A percentile compares a stretch with the other conserved stretches of the same genome.
phyloP scores from a whole-genome alignment of 2,888 invertebrate genomes.

The Cheilosia impressa region DNA sequence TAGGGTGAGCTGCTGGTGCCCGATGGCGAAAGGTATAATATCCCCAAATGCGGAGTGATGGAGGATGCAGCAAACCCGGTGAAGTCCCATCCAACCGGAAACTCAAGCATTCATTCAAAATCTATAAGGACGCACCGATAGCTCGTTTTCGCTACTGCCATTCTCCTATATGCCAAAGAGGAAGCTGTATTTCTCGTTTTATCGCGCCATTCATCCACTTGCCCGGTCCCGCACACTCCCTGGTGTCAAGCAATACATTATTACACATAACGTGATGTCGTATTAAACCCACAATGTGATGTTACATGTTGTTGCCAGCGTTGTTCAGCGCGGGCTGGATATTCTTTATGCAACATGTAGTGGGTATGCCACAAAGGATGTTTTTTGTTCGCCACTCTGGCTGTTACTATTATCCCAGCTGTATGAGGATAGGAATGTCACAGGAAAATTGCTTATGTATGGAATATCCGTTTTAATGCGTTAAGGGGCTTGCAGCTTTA shows the following conservation, averaged over 20 bases:
- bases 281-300: slow-evolving; percentile 64
- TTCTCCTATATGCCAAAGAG: slow-evolving; percentile 11
- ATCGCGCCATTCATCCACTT: slow-evolving; percentile 64
- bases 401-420: slow-evolving; percentile 51
- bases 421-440: slow-evolving; percentile 58
- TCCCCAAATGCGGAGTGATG: slow-evolving; percentile 4
- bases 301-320: slow-evolving; percentile 64
- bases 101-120: slow-evolving; percentile 65
- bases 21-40: neutral
- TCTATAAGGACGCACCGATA: slow-evolving; percentile 67
- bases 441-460: slow-evolving; percentile 66
- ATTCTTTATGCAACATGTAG: slow-evolving; percentile 72
- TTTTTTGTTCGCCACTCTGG: slow-evolving; percentile 51
- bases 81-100: slow-evolving; percentile 53
- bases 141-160: slow-evolving; percentile 30
- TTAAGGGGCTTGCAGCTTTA: slow-evolving; percentile 35
- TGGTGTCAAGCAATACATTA: slow-evolving; percentile 71
- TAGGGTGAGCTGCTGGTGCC: slow-evolving; percentile 9
- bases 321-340: slow-evolving; percentile 60
- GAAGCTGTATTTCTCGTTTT: slow-evolving; percentile 69
- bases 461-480: slow-evolving; percentile 69
- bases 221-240: slow-evolving; percentile 26
- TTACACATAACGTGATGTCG: slow-evolving; percentile 71
- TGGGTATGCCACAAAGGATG: slow-evolving; percentile 65
- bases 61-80: slow-evolving; percentile 13